Evolutionary conservation across 2,888 invertebrate genomes (phyloP).

Genomic region (Elysia crispata): DNA sequence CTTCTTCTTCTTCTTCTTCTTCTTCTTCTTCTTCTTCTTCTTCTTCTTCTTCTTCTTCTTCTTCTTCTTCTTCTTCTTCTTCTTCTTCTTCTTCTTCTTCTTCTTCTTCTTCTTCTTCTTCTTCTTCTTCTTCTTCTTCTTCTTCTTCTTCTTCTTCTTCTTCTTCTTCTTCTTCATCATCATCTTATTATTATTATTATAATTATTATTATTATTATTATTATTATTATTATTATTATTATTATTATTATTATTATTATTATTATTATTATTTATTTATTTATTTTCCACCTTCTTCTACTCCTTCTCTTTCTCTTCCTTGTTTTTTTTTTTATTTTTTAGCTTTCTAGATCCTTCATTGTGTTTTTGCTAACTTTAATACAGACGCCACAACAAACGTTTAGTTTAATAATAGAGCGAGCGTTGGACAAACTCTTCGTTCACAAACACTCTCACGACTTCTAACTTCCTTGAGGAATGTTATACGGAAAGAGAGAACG

Average conservation of each 20-base stretch:
- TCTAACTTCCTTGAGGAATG: too few relatives aligned
- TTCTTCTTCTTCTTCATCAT: too few relatives aligned
- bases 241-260: slow-evolving; percentile 18
- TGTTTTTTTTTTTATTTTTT: too few relatives aligned
- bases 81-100: not conserved
- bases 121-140: not conserved
- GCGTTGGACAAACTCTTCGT: too few relatives aligned
- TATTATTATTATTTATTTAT: not conserved
- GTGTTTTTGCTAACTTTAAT: too few relatives aligned
- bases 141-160: not conserved
- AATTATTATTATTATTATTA: not conserved
- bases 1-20: slow-evolving; percentile 6
- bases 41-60: slow-evolving; percentile 17
- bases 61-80: not conserved
- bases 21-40: slow-evolving; percentile 17
- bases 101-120: not conserved
- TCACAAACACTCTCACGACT: too few relatives aligned
- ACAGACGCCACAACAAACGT: too few relatives aligned
- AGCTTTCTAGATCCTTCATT: too few relatives aligned
- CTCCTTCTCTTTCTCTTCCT: too few relatives aligned
- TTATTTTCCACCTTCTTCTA: not conserved
- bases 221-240: slow-evolving; percentile 13
- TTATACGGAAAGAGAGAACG: too few relatives aligned
- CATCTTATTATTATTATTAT: too few relatives aligned
- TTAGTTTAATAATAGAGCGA: too few relatives aligned